Evolutionary conservation across 2,888 invertebrate genomes (phyloP).

Genomic region (Octonoba sinensis): DNA sequence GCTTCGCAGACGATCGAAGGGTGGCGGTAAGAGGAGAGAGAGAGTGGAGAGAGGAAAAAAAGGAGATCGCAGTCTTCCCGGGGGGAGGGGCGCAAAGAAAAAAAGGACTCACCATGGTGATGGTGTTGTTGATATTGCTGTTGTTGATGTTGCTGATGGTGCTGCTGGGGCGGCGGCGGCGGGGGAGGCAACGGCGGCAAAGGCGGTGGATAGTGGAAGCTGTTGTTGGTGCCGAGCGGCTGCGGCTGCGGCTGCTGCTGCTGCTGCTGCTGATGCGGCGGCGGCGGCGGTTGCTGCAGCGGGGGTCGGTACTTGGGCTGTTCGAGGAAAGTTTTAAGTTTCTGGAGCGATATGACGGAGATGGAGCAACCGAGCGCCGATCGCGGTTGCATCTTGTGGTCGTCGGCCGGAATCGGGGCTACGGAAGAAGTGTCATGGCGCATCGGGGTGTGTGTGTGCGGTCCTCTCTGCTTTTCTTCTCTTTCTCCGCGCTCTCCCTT

Average conservation of each 20-base stretch:
- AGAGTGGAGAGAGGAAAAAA: conserved; percentile 11
- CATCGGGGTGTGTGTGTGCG: conserved; percentile 36
- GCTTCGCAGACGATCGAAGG: conserved; percentile 3
- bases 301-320: conserved; percentile 66
- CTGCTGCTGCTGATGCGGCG: conserved; percentile 30
- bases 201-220: conserved; percentile 33
- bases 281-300: conserved; percentile 51
- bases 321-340: conserved; percentile 66
- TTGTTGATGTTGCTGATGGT: conserved; percentile 57
- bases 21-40: background rate
- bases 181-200: conserved; percentile 31
- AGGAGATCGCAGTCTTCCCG: conserved; percentile 1
- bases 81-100: background rate
- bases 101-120: conserved; percentile 56
- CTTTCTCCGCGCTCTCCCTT: conserved; percentile 17
- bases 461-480: conserved; percentile 14
- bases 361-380: conserved; percentile 59
- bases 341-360: conserved; percentile 66
- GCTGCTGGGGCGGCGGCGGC: conserved; percentile 19
- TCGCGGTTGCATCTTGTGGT: conserved; percentile 63
- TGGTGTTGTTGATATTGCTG: conserved; percentile 59
- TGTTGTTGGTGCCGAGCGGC: conserved; percentile 44
- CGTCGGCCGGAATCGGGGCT: conserved; percentile 3
- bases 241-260: conserved; percentile 34
- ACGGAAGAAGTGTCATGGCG: conserved; percentile 58